These are phyloP conservation scores for Sesia bembeciformis DNA, from an alignment of 2,888 invertebrate species.

Conservation along the genomic window DNA sequence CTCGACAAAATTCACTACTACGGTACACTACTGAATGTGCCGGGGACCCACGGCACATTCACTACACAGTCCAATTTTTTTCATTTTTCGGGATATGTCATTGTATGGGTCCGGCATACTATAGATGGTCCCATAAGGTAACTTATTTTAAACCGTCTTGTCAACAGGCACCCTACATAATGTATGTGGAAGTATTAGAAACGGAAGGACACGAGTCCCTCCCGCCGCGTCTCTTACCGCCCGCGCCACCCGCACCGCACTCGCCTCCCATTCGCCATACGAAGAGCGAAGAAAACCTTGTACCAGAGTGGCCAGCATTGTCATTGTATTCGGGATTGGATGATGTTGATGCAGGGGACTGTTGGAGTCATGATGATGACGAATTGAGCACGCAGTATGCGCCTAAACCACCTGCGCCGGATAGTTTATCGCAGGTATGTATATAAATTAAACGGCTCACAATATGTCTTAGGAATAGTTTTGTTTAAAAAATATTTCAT, in stretches of 20 bases:
- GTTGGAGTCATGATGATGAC: slow-evolving; percentile 98
- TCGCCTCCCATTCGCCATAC: slow-evolving; percentile 87
- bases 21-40: no score
- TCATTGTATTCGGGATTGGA: slow-evolving; percentile 55
- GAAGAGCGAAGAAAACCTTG: slow-evolving; percentile 93
- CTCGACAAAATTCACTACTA: no score
- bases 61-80: no score
- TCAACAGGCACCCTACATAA: slow-evolving; percentile 91
- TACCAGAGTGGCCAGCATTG: slow-evolving; percentile 70
- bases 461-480: no score
- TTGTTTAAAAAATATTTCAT: background rate
- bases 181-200: slow-evolving; percentile 97
- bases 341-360: slow-evolving; percentile 75
- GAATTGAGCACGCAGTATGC: slow-evolving; percentile 77
- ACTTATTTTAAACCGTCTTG: background rate
- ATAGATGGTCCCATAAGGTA: no score
- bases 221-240: slow-evolving; percentile 90
- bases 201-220: slow-evolving; percentile 83
- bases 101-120: no score
- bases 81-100: no score
- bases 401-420: slow-evolving; percentile 44
- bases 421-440: slow-evolving; percentile 89
- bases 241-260: slow-evolving; percentile 82
- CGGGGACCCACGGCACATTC: no score
- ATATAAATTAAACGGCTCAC: no score